phyloP scores from a whole-genome alignment of 2,113 vertebrate genomes.

The Zosterops lateralis region DNA sequence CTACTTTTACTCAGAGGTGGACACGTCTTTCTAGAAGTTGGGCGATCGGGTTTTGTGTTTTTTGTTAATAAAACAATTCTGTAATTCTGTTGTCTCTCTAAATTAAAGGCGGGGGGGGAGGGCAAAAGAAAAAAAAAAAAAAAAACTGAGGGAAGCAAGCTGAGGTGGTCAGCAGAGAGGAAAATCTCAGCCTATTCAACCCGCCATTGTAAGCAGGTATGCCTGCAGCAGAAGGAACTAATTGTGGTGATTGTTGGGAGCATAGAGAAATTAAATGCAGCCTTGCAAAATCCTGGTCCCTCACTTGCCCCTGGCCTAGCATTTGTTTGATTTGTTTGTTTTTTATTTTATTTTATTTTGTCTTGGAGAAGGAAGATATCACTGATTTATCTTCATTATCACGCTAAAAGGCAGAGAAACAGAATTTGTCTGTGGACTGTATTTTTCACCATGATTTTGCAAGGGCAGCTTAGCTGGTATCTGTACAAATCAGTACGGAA shows the following conservation, averaged over 20 bases:
- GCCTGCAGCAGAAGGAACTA: conserved; percentile 37
- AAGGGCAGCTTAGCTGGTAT: background rate
- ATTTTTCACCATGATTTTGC: background rate
- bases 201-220: conserved; percentile 53
- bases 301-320: background rate
- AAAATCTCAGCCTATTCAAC: conserved; percentile 9
- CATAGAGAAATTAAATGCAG: conserved; percentile 40
- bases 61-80: background rate
- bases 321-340: background rate
- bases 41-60: background rate
- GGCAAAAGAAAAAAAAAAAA: no score
- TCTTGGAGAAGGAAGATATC: background rate
- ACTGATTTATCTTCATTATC: background rate
- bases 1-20: background rate
- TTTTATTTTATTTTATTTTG: background rate
- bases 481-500: background rate
- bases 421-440: background rate
- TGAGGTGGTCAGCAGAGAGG: conserved; percentile 10
- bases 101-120: fast-evolving
- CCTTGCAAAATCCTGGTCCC: conserved; percentile 18
- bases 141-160: background rate
- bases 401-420: background rate
- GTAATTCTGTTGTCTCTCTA: background rate
- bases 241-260: background rate
- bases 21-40: background rate